Base-by-base conservation (phyloP, 1,140 invertebrate genomes). In the Orchestia grillus region DNA sequence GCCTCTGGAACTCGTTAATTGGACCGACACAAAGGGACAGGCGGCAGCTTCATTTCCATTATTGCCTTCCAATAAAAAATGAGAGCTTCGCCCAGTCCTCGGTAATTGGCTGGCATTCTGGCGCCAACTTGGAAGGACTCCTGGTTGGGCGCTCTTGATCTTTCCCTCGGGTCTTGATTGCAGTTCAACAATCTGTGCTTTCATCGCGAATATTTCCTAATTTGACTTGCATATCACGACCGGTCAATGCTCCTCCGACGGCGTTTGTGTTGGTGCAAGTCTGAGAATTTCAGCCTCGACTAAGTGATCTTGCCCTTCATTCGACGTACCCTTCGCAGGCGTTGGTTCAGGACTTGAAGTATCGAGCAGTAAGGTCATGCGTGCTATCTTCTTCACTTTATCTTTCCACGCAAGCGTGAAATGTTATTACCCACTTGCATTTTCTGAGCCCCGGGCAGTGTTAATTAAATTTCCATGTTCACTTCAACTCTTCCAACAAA, bases 31-130 rank as follows among this genome's bases (percentile, higher is more conserved):
- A 94, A 94, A 94, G 92, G 88, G 92, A 94, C 92, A 45, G 43
- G 92, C 43, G 92, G 92, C 43, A 44, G 43, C 92, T 94, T 94
- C 92, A 94, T 94, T 94, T 94, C 92, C 92, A 94, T 94, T 94
- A 94, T 94, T 94, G 92, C 92, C 92, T 94, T 8, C 92, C 92
- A 94, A 94, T 94, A 94, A 94, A 91, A 94, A 94, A 94, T 94
- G 92, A 94, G 88, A 44, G 43, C 43, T 45, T 94, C 92, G 43
- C 41, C 88, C 88, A 44, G 92, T 44, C 36, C 43, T 40, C 92
- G 40, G 92, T 94, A 94, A 94, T 94, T 94, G 92, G 43, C 44
- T 47, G 92, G 92, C 92, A 45, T 94, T 94, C 92, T 45, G 44
- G 92, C 3, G 88, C 41, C 43, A 42, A 90, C 88, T 44, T 90